These are phyloP conservation scores for Erynnis tages DNA, from an alignment of 2,888 invertebrate genomes.

Conservation along the genomic window DNA sequence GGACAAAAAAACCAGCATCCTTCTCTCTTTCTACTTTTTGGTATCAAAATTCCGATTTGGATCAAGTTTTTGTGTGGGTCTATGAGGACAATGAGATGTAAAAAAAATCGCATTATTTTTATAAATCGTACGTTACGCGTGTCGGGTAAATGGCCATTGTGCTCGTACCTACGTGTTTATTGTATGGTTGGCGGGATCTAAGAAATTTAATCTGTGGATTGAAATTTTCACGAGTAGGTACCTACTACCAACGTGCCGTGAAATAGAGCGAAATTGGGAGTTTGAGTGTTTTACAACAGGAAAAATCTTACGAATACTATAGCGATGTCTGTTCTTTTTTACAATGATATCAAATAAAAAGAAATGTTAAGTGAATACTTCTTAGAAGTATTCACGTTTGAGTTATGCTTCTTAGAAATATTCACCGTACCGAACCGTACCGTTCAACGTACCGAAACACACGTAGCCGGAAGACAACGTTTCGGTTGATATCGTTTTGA, in stretches of 20 bases:
- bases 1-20: slow-evolving; percentile 66
- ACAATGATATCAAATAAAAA: too few species aligned
- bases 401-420: too few species aligned
- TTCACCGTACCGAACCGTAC: too few species aligned
- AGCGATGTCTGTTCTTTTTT: too few species aligned
- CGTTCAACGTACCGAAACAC: too few species aligned
- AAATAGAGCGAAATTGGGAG: not conserved
- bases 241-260: too few species aligned
- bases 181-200: slow-evolving; percentile 44
- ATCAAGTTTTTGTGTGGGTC: slow-evolving; percentile 66
- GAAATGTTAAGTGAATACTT: too few species aligned
- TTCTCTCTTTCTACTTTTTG: slow-evolving; percentile 54
- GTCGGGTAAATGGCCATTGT: slow-evolving; percentile 51
- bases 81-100: slow-evolving; percentile 45
- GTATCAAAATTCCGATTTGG: slow-evolving; percentile 63
- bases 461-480: too few species aligned
- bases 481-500: too few species aligned
- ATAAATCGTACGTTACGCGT: slow-evolving; percentile 62
- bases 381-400: too few species aligned
- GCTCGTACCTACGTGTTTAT: slow-evolving; percentile 46
- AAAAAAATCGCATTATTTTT: slow-evolving; percentile 55
- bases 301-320: too few species aligned
- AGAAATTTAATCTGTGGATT: slow-evolving; percentile 41
- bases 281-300: too few species aligned
- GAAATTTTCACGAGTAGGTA: slow-evolving; percentile 33